These are phyloP conservation scores for Eupithecia tripunctaria DNA, from an alignment of 2,888 invertebrate genomes.

Conservation along the genomic window DNA sequence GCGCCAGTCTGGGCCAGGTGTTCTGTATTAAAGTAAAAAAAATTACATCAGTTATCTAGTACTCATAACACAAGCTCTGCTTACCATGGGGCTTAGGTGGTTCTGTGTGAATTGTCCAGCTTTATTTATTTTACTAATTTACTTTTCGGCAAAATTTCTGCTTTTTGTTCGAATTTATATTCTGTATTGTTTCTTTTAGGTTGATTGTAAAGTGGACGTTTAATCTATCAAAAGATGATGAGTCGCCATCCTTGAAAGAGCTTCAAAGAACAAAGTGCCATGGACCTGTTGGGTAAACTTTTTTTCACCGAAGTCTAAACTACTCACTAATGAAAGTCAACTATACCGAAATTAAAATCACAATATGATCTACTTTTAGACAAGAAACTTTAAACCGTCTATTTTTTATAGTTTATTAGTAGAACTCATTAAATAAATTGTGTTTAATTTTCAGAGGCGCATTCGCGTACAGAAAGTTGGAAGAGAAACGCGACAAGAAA, in stretches of 20 bases:
- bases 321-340: not conserved
- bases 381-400: not conserved
- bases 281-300: conserved; percentile 93
- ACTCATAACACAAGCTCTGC: too few species aligned
- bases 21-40: too few species aligned
- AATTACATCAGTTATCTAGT: too few species aligned
- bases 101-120: too few species aligned
- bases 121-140: not conserved
- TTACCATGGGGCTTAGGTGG: too few species aligned
- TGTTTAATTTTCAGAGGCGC: conserved; percentile 86
- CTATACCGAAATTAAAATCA: not conserved
- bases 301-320: not conserved
- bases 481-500: conserved; percentile 89
- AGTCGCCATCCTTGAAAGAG: conserved; percentile 90
- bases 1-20: too few species aligned
- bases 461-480: conserved; percentile 93
- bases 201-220: conserved; percentile 95
- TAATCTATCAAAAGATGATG: conserved; percentile 92
- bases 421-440: not conserved
- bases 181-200: conserved; percentile 62
- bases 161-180: not conserved
- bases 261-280: conserved; percentile 91
- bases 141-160: not conserved
- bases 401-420: conserved; percentile 1
- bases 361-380: not conserved